Evolutionary conservation across 2,888 invertebrate species (phyloP).

Genomic region (Julus scanicus): DNA sequence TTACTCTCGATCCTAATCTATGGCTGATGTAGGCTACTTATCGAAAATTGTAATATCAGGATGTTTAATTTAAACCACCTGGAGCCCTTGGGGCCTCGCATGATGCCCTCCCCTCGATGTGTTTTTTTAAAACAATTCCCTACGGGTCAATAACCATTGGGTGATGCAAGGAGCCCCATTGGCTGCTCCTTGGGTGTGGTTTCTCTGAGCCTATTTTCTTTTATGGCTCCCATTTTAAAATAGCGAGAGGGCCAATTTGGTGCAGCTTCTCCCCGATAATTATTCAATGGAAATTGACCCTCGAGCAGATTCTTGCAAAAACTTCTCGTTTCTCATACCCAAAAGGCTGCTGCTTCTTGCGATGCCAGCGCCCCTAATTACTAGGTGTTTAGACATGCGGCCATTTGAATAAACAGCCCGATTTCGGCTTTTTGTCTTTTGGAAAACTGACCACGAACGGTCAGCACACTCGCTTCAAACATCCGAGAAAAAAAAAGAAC

Average conservation of each 20-base stretch:
- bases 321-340: neutral
- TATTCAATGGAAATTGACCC: slow-evolving; percentile 19
- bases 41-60: slow-evolving; percentile 33
- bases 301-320: neutral
- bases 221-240: slow-evolving; percentile 28
- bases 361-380: neutral
- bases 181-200: slow-evolving; percentile 15
- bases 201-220: slow-evolving; percentile 28
- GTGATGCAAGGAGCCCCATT: neutral
- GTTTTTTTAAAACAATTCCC: neutral
- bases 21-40: slow-evolving; percentile 22
- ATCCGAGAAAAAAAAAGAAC: too few relatives aligned
- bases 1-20: slow-evolving; percentile 27
- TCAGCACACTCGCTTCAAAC: too few relatives aligned
- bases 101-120: slow-evolving; percentile 9
- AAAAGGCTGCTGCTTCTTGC: neutral
- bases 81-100: neutral
- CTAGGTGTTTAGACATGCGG: slow-evolving; percentile 1
- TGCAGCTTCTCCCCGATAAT: slow-evolving; percentile 33
- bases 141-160: slow-evolving; percentile 5
- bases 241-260: slow-evolving; percentile 28
- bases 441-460: too few relatives aligned
- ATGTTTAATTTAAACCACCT: slow-evolving; percentile 28
- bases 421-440: too few relatives aligned
- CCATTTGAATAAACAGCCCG: neutral